Conservation (phyloP, 2,888 invertebrate species). For the Pristionchus mayeri region DNA sequence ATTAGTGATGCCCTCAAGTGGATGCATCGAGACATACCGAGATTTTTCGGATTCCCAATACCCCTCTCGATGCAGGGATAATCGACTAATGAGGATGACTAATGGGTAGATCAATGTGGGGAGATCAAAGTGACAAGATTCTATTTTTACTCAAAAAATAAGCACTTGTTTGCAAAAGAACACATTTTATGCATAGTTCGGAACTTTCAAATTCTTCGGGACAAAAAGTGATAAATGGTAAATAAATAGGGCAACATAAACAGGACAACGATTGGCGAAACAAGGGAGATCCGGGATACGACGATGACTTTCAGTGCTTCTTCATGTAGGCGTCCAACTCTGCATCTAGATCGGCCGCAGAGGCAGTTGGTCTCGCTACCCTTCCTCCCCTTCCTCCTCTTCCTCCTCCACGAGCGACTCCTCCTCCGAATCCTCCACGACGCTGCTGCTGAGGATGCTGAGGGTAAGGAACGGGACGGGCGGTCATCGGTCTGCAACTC, state of each 20-base stretch:
- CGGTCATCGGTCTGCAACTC: no score
- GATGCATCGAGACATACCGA: no score
- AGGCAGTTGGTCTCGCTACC: not conserved
- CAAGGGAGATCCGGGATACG: not conserved
- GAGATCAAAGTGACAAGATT: no score
- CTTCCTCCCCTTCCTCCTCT: slow-evolving; percentile 41
- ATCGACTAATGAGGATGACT: no score
- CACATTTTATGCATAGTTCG: slow-evolving; percentile 15
- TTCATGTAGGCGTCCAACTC: slow-evolving; percentile 50
- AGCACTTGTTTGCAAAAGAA: not conserved
- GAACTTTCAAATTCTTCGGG: not conserved
- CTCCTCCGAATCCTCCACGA: not conserved
- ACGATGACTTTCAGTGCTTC: not conserved
- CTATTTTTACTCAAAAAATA: no score
- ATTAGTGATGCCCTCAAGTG: no score
- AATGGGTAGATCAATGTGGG: no score
- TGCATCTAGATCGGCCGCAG: not conserved
- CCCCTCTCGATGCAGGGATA: no score
- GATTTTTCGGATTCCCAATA: no score
- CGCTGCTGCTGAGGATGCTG: slow-evolving; percentile 16
- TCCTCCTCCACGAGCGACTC: not conserved
- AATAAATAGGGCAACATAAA: not conserved
- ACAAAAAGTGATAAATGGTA: not conserved
- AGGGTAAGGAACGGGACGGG: not conserved
- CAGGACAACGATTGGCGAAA: not conserved